Base-by-base conservation (phyloP, 2,888 invertebrate genomes). In the Lithophane ornitopus region DNA sequence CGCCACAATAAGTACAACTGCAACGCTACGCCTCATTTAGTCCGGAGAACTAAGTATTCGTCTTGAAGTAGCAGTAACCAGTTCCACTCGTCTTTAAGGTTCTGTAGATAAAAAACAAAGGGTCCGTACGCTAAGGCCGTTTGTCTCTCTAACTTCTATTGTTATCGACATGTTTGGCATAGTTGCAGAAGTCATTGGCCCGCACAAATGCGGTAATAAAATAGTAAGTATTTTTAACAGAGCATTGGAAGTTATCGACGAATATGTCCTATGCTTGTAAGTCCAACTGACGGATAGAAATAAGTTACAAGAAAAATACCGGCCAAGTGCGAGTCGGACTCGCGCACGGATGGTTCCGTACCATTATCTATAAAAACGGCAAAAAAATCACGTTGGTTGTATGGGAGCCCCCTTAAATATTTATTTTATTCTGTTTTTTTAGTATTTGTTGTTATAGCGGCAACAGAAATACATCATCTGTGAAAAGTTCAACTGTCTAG, bases 91-190 rank as follows among this genome's bases (percentile, higher is more conserved):
- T 49, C 8, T 34, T 41, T 19, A 56, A 16, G n/a, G 16, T 59
- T 49, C 39, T 22, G 58, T 22, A n/a, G 59, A 49, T 59, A 34
- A 54, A 73, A 26, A 62, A 54, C 22, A 74, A 52, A 44, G 28
- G 4, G 11, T 11, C 3, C 1, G 9, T 22, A 44, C n/a, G 12
- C 16, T n/a, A 9, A 69, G 19, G 14, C 14, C 9, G 34, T 44
- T 44, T 56, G n/a, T 44, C n/a, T 19, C 3, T 3, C 14, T 34
- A 22, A 52, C 26, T 56, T 44, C 54, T 69, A 44, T 72, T 69
- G 69, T 44, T 19, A 68, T 34, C 44, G 19, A 26, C 19, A 56
- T 19, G 28, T 69, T 69, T 69, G 19, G 19, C 19, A 69, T 69
- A 46, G n/a, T 44, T 69, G 44, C 44, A 34, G 9, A 70, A 56